Conservation (phyloP, 2,797 vertebrate species). For the Anguilla obscura region DNA sequence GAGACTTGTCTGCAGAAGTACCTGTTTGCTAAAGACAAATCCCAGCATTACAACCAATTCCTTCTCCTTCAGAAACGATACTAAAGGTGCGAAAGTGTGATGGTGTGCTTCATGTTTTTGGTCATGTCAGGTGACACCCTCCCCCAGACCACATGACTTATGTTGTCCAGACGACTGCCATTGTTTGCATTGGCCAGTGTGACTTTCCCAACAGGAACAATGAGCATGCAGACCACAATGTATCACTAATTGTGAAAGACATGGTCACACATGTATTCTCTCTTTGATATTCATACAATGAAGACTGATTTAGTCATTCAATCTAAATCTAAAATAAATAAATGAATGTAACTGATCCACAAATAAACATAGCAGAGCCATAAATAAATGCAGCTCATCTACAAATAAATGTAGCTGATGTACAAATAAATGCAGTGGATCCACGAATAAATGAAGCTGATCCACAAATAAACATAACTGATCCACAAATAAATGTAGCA, state of each 20-base stretch:
- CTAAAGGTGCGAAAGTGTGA: not conserved
- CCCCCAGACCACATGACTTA: not conserved
- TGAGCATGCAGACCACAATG: not conserved
- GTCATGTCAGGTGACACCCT: not conserved
- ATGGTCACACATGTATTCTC: not conserved
- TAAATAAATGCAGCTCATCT: no score
- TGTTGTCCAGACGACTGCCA: not conserved
- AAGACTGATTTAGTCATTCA: not conserved
- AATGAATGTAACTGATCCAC: no score
- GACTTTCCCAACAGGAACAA: slow-evolving; percentile 7
- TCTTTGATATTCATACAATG: not conserved
- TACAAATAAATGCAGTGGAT: no score
- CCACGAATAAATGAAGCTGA: no score
- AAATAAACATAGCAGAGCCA: no score
- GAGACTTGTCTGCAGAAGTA: not conserved
- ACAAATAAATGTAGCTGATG: no score
- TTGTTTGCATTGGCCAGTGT: not conserved
- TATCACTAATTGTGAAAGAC: not conserved
- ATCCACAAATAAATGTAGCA: no score
- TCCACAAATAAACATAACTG: no score
- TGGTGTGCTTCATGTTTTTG: not conserved
- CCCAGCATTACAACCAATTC: not conserved
- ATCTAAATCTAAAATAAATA: no score
- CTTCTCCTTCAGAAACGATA: not conserved
- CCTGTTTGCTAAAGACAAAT: not conserved